A percentile compares a stretch with the other conserved stretches of the same genome.
phyloP scores from a whole-genome alignment of 1,140 invertebrate species.

The Apis laboriosa region DNA sequence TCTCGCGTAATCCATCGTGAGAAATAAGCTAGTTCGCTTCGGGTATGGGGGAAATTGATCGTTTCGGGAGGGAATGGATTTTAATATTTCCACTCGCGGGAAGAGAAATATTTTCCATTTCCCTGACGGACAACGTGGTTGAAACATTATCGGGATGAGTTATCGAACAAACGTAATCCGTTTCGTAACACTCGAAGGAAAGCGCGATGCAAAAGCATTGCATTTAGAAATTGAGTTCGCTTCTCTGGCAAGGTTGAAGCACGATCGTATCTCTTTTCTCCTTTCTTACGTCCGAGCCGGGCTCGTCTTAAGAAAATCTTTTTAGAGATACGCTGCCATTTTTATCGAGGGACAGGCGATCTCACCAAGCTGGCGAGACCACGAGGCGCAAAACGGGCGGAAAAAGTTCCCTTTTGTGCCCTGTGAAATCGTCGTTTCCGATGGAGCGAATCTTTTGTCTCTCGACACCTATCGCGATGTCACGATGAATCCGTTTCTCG shows the following conservation, averaged over 20 bases:
- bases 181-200: neutral
- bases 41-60: too few species aligned
- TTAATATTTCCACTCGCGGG: neutral
- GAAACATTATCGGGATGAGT: neutral
- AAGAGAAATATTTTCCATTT: neutral
- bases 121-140: neutral
- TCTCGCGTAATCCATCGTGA: neutral
- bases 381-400: neutral
- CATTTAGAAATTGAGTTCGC: slow-evolving; percentile 32
- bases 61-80: neutral
- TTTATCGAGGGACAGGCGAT: slow-evolving; percentile 29
- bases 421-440: neutral
- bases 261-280: neutral
- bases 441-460: slow-evolving; percentile 6
- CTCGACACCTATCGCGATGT: neutral
- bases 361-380: slow-evolving; percentile 15
- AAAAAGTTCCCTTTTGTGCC: slow-evolving; percentile 1
- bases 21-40: neutral
- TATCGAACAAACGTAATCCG: slow-evolving; percentile 9
- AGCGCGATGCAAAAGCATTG: neutral
- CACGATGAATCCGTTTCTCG: neutral
- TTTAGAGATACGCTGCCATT: slow-evolving; percentile 9
- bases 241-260: neutral
- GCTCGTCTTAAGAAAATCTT: slow-evolving; percentile 28
- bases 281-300: neutral